Percentiles rank a stretch among this genome's conserved stretches.
These are phyloP conservation scores for Pygmarrhopalites habei DNA, from an alignment of 1,140 invertebrate genomes.

Conservation along the genomic window DNA sequence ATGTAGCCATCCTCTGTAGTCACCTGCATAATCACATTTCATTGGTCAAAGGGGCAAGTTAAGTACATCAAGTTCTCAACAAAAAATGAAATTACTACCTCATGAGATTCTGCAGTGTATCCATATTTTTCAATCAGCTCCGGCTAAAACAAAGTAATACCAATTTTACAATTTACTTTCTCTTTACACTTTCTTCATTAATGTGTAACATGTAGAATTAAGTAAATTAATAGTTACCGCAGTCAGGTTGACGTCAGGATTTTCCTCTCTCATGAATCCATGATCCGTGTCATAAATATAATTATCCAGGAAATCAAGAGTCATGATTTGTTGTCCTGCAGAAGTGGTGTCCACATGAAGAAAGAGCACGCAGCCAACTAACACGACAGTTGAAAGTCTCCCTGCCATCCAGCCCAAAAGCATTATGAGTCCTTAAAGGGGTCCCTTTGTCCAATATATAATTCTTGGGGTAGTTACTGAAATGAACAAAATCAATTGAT, in stretches of 20 bases:
- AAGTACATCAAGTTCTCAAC: constrained; percentile 52
- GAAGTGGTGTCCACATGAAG: background rate
- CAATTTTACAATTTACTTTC: background rate
- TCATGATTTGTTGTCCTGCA: background rate
- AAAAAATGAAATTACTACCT: no score
- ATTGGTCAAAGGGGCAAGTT: constrained; percentile 47
- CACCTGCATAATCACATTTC: constrained; percentile 42
- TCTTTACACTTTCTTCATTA: no score
- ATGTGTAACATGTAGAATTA: no score
- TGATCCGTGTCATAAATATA: background rate
- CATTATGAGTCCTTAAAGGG: background rate
- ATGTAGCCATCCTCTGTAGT: constrained; percentile 51
- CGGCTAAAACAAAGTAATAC: constrained; percentile 45
- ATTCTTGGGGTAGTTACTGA: no score
- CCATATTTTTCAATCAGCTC: constrained; percentile 51
- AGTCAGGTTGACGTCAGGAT: constrained; percentile 4
- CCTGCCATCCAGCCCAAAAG: background rate
- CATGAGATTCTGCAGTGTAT: constrained; percentile 58
- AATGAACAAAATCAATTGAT: no score
- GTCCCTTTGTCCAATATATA: no score
- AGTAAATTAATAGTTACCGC: background rate
- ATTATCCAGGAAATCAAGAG: background rate
- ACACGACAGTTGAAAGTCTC: background rate
- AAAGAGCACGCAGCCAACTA: background rate
- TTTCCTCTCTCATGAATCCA: background rate